Evolutionary conservation across 2,113 vertebrate species (phyloP), one percentile per base, ranked within the genome.

Genomic region (Takifugu bimaculatus): DNA sequence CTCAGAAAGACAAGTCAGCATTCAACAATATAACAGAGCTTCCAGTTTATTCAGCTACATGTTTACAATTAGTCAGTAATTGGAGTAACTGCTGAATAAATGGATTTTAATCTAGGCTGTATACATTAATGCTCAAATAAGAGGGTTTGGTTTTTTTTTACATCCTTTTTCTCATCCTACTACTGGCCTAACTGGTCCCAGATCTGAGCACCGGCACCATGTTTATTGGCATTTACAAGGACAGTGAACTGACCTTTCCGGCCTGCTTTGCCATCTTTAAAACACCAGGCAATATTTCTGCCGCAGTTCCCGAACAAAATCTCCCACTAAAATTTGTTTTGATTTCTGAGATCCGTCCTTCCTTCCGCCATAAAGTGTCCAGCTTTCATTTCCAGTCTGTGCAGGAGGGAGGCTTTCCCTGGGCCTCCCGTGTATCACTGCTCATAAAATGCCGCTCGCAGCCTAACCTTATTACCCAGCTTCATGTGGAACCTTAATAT

Each of bases 201-300:
- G 47, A 70, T 63, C 20, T 74, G 54, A 74, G 71, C 1, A 4
- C 58, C 70, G 65, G 65, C 39, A 47, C 68, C 80, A 87, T 84
- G 75, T 78, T 83, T 78, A 83, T 75, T 81, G 72, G 51, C 74
- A 76, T 88, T 84, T 75, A 53, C 77, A 58, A 63, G 60, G 68
- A 65, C 54, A n/a, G 77, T n/a, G 57, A 15, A 5, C 54, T 83
- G 84, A 90, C 88, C 85, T 90, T 91, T 87, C 54, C 15, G 54
- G 70, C 55, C 72, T 78, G 82, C 74, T 87, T 84, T 82, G 80
- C 65, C 5, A 60, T 57, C 66, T 68, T 84, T 68, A 20, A 20
- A 81, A 87, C 83, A 82, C 84, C 84, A 80, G 74, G 68, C 57
- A 54, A 77, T 73, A 78, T 79, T 83, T 79, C 67, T 73, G 66